Evolutionary conservation across 1,140 invertebrate species (phyloP).

Genomic region (Gryon sp.): DNA sequence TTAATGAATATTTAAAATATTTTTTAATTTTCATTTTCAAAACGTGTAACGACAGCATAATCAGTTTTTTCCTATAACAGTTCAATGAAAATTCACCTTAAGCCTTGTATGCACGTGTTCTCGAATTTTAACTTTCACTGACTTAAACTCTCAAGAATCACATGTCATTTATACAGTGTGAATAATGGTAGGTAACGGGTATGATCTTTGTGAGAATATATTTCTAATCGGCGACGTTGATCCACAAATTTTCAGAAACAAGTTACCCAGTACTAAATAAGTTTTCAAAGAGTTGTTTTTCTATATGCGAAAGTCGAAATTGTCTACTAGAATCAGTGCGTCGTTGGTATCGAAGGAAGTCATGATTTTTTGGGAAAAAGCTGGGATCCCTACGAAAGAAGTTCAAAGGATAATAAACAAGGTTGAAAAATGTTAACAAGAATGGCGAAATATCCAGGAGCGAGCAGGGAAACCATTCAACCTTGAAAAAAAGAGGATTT

Average conservation of each 20-base stretch:
- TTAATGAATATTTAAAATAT: too few relatives aligned
- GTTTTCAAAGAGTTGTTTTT: slow-evolving; percentile 28
- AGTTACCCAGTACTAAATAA: slow-evolving; percentile 22
- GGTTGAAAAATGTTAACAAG: slow-evolving; percentile 14
- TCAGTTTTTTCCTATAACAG: too few relatives aligned
- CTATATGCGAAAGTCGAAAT: slow-evolving; percentile 19
- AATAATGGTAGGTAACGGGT: too few relatives aligned
- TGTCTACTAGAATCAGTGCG: slow-evolving; percentile 7
- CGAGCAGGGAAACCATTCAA: slow-evolving; percentile 6
- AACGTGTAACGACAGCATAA: too few relatives aligned
- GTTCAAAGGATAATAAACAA: slow-evolving; percentile 8
- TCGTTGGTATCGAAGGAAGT: slow-evolving; percentile 25
- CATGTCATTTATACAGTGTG: too few relatives aligned
- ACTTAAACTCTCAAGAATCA: too few relatives aligned
- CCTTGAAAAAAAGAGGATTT: slow-evolving; percentile 11
- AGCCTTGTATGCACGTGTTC: too few relatives aligned
- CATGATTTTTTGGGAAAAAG: slow-evolving; percentile 28
- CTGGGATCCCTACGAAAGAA: slow-evolving; percentile 25
- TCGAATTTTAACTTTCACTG: too few relatives aligned
- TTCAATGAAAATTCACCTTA: too few relatives aligned
- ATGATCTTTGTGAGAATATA: slow-evolving; percentile 12
- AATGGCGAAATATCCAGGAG: slow-evolving; percentile 19
- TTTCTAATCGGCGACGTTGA: slow-evolving; percentile 17
- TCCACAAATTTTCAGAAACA: slow-evolving; percentile 23
- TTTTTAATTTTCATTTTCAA: too few relatives aligned